These are phyloP conservation scores for Chrysolophus pictus DNA, from an alignment of 2,797 vertebrate species.

Conservation along the genomic window DNA sequence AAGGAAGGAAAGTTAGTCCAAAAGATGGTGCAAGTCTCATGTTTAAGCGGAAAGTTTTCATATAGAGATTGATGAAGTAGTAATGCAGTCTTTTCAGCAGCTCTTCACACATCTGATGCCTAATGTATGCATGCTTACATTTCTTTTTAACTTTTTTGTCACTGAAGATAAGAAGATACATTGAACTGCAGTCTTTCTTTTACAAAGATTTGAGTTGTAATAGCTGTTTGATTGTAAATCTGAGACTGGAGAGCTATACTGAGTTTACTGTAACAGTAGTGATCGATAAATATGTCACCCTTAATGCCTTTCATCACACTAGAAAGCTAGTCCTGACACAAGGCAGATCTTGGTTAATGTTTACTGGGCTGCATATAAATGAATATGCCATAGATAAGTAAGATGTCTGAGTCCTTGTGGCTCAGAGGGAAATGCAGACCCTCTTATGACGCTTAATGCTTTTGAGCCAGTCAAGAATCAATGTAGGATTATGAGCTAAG, in stretches of 20 bases:
- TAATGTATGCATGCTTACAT: conserved; percentile 8
- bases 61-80: conserved; percentile 27
- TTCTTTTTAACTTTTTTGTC: background rate
- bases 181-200: background rate
- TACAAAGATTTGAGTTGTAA: background rate
- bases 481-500: background rate
- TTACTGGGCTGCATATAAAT: background rate
- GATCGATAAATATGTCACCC: background rate
- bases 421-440: background rate
- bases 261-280: background rate
- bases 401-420: background rate
- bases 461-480: background rate
- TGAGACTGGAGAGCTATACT: background rate
- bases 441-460: background rate
- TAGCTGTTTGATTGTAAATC: background rate
- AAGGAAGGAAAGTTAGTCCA: conserved; percentile 57
- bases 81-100: conserved; percentile 18
- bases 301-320: background rate
- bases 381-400: background rate
- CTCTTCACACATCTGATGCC: background rate
- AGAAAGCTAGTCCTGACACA: background rate
- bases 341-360: background rate
- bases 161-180: conserved; percentile 14
- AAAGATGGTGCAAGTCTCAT: conserved; percentile 1
- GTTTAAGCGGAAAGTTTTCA: conserved; percentile 15